Base-by-base conservation (phyloP, 2,888 invertebrate species). In the Platycnemis pennipes region DNA sequence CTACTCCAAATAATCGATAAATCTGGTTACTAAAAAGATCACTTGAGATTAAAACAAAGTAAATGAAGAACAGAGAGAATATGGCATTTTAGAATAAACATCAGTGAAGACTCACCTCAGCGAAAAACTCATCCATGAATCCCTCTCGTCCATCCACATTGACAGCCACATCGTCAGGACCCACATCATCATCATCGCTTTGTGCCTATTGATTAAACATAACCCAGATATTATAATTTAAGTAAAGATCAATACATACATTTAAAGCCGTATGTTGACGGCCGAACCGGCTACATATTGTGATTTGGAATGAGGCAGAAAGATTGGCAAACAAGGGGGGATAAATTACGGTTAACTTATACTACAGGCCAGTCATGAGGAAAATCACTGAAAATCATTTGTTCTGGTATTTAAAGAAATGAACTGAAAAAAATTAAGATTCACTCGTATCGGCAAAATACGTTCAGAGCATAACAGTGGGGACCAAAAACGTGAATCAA, bases 91-190 rank as follows among this genome's bases (percentile, higher is more conserved):
- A 88, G n/a, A 31, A 31, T 2, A 13, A 31, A 16, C 85, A 22
- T 1, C n/a, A 31, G 37, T 4, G 37, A 16, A 42, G 94, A 96
- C 97, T 97, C 96, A 99, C 99, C 98, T 99, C 99, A 97, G 99
- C 99, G 97, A 99, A 99, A 97, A 99, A 99, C 97, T 99, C 99
- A 97, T 99, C 99, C 99, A 99, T 99, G 97, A 99, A 99, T 96
- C 99, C 99, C 96, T 98, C 98, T 95, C 97, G 97, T 95, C 98
- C 98, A 97, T 99, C 99, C 96, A 99, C 99, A 96, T 98, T 99
- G 97, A 99, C 99, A 97, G 99, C 98, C 97, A 99, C 99, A 96
- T 99, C 99, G 97, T 99, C 99, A 95, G 98, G 98, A 95, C 98
- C 99, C 96, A 98, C 99, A 96, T 99, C 99, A 97, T 99, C 99